These are phyloP conservation scores for Corythornis madagascariensis DNA, from an alignment of 2,113 vertebrate genomes.

Conservation along the genomic window DNA sequence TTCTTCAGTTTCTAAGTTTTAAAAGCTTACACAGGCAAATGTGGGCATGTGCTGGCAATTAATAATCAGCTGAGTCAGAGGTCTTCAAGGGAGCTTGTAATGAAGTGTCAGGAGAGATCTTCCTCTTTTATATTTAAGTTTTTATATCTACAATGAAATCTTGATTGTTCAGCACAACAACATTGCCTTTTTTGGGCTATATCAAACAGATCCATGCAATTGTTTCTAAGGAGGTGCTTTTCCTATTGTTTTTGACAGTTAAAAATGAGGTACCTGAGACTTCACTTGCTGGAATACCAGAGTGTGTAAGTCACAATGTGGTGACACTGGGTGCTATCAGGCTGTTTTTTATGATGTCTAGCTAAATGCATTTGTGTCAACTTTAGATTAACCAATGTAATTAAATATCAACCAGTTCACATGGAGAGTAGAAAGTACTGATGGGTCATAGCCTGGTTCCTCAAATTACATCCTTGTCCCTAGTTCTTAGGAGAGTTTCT, in stretches of 20 bases:
- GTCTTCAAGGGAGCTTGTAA: background rate
- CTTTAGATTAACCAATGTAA: background rate
- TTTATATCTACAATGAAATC: background rate
- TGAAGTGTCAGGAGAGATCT: background rate
- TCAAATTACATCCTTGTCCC: background rate
- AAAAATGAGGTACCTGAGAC: background rate
- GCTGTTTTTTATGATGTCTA: background rate
- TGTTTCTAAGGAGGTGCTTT: background rate
- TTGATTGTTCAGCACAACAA: background rate
- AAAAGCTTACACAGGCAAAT: slow-evolving; percentile 27
- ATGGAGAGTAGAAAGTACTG: background rate
- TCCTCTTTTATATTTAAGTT: background rate
- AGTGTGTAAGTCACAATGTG: background rate
- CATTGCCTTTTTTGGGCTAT: background rate
- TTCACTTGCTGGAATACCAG: background rate
- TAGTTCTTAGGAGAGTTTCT: background rate
- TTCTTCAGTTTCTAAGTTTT: background rate
- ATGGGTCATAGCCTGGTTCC: background rate
- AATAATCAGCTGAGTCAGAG: slow-evolving; percentile 46
- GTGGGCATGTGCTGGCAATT: slow-evolving; percentile 25
- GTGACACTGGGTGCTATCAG: background rate
- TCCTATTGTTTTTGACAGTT: background rate
- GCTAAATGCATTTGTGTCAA: background rate
- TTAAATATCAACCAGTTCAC: background rate
- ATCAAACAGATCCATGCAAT: background rate